Conservation (phyloP, 2,797 vertebrate species). For the Gadopsis bispinosus region DNA sequence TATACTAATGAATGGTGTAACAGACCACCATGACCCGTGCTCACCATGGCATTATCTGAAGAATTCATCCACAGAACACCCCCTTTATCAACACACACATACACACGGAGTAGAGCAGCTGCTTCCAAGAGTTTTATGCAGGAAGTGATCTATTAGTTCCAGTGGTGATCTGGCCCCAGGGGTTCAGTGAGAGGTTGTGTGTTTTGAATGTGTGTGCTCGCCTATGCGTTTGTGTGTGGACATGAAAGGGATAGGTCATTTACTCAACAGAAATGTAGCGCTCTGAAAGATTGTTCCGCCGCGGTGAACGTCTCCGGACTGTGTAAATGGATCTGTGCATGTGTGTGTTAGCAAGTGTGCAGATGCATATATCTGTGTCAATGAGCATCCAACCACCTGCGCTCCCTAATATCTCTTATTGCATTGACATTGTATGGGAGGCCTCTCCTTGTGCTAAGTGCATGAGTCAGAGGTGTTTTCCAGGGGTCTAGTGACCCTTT, state of each 20-base stretch:
- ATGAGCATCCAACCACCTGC: conserved; percentile 53
- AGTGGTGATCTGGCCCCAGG: conserved; percentile 75
- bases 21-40: conserved; percentile 61
- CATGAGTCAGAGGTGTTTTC: conserved; percentile 55
- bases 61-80: conserved; percentile 61
- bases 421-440: conserved; percentile 42
- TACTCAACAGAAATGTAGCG: conserved; percentile 52
- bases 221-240: conserved; percentile 33
- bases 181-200: conserved; percentile 63
- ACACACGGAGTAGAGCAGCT: conserved; percentile 77
- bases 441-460: conserved; percentile 56
- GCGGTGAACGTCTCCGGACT: conserved; percentile 10
- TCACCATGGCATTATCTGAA: conserved; percentile 61
- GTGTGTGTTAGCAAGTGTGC: conserved; percentile 19
- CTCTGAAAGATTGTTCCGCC: conserved; percentile 51
- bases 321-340: neutral
- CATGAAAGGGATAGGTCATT: conserved; percentile 50
- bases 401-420: conserved; percentile 1
- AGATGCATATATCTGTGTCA: conserved; percentile 50
- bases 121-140: conserved; percentile 74
- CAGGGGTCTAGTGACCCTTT: conserved; percentile 53
- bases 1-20: conserved; percentile 54
- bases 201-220: conserved; percentile 43
- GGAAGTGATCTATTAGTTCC: conserved; percentile 84
- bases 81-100: conserved; percentile 46